Base-by-base conservation (phyloP, 2,113 vertebrate genomes). In the Nansenia antarctica region DNA sequence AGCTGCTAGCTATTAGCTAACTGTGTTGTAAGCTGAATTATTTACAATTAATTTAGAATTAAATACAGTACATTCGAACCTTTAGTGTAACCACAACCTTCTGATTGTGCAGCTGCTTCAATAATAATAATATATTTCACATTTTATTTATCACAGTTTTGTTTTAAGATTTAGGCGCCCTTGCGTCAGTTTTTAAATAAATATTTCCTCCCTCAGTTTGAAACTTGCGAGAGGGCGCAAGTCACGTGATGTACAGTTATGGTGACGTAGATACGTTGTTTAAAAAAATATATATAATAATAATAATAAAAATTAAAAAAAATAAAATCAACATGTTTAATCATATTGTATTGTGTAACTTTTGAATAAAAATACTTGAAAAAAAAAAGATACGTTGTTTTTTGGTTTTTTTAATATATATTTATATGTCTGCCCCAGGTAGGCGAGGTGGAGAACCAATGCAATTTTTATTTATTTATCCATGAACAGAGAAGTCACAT, bases 161-260 rank as follows among this genome's bases (percentile, higher is more conserved):
- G 76, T 92, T 92, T 87, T 90, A n/a, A 89, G 88, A 92, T 91
- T 92, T 90, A 90, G n/a, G 88, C 90, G 90, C 84, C 85, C 80
- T 87, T 90, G 75, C 87, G 86, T 88, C 85, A 85, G 70, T 85
- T 86, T 84, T 87, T 88, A 89, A 88, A 88, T 88, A 88, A 82
- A 89, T 81, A 88, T 85, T 88, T 84, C 81, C 85, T 82, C 80
- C 80, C 86, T 88, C 81, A 84, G 87, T 80, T 85, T 85, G 77
- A 80, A 82, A 80, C 77, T 81, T 79, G 72, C 67, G 69, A 65
- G 74, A n/a, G 35, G 45, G 45, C 45, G 45, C 45, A 49, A 49
- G 45, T 49, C 45, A 79, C 67, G 66, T 57, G 66, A 64, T 79
- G 73, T 60, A 60, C 29, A 14, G 20, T 49, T 20, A n/a, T 22